Conservation (phyloP, 1,140 invertebrate species). For the Bombus terrestris region DNA sequence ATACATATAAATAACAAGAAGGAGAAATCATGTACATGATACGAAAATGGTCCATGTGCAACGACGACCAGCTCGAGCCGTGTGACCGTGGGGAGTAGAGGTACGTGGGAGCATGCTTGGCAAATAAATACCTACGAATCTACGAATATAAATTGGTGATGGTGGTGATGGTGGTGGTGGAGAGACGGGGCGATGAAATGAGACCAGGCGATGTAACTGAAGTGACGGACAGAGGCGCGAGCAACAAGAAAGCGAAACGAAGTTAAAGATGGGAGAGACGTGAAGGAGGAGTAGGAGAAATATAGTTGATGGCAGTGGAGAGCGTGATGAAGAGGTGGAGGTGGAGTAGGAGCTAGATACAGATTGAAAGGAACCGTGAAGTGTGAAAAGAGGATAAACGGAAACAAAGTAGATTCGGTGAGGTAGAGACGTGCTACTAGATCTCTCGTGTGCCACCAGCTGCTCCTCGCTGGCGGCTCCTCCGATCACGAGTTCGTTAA, state of each 20-base stretch:
- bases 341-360: not conserved
- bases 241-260: conserved; percentile 48
- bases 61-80: conserved; percentile 2
- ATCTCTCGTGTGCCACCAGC: conserved; percentile 43
- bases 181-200: conserved; percentile 41
- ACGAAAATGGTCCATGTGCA: conserved; percentile 34
- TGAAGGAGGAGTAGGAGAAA: not conserved
- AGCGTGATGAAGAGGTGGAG: not conserved
- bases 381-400: conserved; percentile 27
- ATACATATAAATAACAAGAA: conserved; percentile 69
- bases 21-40: conserved; percentile 73
- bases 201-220: conserved; percentile 30
- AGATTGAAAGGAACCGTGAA: conserved; percentile 20
- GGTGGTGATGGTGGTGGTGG: conserved; percentile 15
- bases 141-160: conserved; percentile 37
- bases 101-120: conserved; percentile 54
- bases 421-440: conserved; percentile 66
- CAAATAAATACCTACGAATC: conserved; percentile 78
- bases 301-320: not conserved
- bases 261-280: not conserved
- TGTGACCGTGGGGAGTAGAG: not conserved
- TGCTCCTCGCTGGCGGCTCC: conserved; percentile 12
- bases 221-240: not conserved
- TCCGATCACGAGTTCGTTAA: conserved; percentile 34
- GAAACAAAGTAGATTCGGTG: conserved; percentile 46